Conservation (phyloP, 2,113 vertebrate genomes). For the Pao palembangensis region DNA sequence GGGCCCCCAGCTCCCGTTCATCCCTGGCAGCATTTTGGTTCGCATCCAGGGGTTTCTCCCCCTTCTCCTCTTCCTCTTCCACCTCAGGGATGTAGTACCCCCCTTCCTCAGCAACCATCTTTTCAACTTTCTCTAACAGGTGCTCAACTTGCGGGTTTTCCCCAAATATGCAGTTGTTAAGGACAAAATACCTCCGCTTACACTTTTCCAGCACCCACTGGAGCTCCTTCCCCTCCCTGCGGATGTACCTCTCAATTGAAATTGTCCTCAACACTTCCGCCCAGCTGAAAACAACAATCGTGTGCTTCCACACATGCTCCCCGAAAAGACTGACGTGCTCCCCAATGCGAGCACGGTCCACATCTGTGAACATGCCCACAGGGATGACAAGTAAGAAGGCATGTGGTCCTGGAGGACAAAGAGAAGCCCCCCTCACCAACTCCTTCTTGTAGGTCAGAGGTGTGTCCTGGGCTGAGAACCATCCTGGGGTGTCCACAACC, state of each 20-base stretch:
- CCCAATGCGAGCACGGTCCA: conserved; percentile 69
- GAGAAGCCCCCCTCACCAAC: conserved; percentile 62
- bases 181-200: conserved; percentile 70
- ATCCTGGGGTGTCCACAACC: conserved; percentile 78
- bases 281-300: conserved; percentile 76
- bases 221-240: conserved; percentile 72
- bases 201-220: conserved; percentile 76
- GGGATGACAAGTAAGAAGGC: conserved; percentile 76
- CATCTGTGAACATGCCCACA: conserved; percentile 76
- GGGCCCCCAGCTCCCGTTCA: conserved; percentile 60
- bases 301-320: conserved; percentile 71
- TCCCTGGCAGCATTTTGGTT: conserved; percentile 52
- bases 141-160: conserved; percentile 68
- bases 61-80: conserved; percentile 13
- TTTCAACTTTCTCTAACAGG: conserved; percentile 72
- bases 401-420: conserved; percentile 74
- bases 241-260: conserved; percentile 76
- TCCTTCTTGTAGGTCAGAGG: conserved; percentile 71
- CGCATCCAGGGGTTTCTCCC: conserved; percentile 44
- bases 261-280: conserved; percentile 66
- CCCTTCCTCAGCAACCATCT: conserved; percentile 71
- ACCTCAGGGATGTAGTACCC: conserved; percentile 51
- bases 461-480: conserved; percentile 75
- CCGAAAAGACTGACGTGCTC: conserved; percentile 75
- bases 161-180: conserved; percentile 73